These are phyloP conservation scores for Xiphophorus couchianus DNA, from an alignment of 2,113 vertebrate genomes.

Conservation along the genomic window DNA sequence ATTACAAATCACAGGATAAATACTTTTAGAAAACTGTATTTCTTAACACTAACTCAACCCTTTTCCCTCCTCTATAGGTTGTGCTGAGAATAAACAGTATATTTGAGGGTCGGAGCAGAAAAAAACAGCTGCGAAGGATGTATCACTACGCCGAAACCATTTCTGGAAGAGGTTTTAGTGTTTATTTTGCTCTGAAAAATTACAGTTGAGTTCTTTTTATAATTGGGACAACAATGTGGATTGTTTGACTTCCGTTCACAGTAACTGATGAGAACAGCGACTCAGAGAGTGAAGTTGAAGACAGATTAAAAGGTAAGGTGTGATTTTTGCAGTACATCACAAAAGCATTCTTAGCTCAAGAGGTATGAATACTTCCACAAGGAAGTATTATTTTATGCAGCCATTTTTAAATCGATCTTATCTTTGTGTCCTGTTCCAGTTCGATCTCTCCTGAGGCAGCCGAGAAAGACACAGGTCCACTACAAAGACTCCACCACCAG, in stretches of 20 bases:
- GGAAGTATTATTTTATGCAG: background rate
- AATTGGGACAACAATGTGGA: background rate
- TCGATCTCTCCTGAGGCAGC: constrained; percentile 86
- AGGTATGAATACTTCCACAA: background rate
- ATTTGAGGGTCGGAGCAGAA: constrained; percentile 88
- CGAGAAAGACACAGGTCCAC: constrained; percentile 58
- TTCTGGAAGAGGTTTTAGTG: constrained; percentile 87
- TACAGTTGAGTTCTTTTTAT: background rate
- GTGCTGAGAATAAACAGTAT: constrained; percentile 89
- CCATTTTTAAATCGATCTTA: background rate
- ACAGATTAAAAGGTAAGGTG: constrained; percentile 84
- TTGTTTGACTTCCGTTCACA: constrained; percentile 46
- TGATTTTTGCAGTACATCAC: background rate
- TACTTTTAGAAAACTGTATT: background rate
- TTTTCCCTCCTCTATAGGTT: constrained; percentile 70
- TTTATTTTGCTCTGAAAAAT: background rate
- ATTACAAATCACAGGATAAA: too few species aligned
- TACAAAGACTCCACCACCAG: constrained; percentile 27
- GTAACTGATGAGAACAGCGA: constrained; percentile 93
- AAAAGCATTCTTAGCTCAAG: too few species aligned
- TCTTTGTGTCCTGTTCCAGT: constrained; percentile 77
- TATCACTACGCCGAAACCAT: constrained; percentile 87
- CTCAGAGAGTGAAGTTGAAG: constrained; percentile 90
- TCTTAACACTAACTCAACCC: background rate
- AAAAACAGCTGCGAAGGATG: constrained; percentile 88